These are phyloP conservation scores for Tangara arthus DNA, from an alignment of 2,797 vertebrate genomes.

Conservation along the genomic window DNA sequence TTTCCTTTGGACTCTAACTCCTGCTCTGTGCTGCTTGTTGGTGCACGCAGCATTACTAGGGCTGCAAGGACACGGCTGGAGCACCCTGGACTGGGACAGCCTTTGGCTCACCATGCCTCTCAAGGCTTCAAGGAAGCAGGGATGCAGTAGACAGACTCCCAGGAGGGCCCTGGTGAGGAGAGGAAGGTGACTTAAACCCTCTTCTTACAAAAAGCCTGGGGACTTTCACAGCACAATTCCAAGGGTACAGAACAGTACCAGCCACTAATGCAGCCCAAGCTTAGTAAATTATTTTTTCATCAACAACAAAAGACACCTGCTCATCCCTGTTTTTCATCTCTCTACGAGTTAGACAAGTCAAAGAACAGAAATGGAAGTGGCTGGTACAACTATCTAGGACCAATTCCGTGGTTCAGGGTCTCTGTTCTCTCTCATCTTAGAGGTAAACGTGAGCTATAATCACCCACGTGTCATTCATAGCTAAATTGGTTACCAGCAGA, in stretches of 20 bases:
- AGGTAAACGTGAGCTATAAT: neutral
- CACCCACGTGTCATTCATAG: neutral
- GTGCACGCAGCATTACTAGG: fast-evolving
- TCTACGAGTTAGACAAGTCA: neutral
- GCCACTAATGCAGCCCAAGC: neutral
- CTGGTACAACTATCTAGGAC: neutral
- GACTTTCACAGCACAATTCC: neutral
- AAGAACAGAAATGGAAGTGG: neutral
- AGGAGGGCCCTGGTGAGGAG: neutral
- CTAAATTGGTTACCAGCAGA: neutral
- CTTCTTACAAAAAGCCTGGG: fast-evolving
- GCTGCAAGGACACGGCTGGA: neutral
- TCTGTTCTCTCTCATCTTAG: neutral
- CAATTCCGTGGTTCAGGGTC: neutral
- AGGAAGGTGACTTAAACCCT: neutral
- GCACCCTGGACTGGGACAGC: neutral
- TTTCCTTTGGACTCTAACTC: neutral
- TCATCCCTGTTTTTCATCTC: neutral
- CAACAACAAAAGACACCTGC: neutral
- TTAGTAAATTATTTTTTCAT: neutral
- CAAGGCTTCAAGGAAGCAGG: neutral
- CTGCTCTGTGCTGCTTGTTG: fast-evolving
- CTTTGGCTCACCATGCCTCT: neutral
- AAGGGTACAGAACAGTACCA: neutral
- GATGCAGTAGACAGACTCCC: neutral